Percentiles rank a stretch among this genome's conserved stretches.
Evolutionary conservation across 2,113 vertebrate species (phyloP).

Genomic region (Triplophysa dalaica): DNA sequence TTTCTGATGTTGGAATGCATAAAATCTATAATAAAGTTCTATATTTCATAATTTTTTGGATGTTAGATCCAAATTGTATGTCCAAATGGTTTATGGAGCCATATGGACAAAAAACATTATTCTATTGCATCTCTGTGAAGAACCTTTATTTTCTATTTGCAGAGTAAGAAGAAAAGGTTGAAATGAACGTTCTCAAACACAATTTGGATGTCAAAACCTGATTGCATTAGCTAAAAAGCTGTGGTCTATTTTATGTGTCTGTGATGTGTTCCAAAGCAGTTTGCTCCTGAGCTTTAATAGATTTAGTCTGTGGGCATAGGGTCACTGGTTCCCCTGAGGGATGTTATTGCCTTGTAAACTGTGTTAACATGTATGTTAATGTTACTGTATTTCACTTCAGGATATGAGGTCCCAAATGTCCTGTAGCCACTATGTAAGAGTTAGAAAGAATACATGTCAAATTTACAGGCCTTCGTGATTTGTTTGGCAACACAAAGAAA

Average conservation of each 20-base stretch:
- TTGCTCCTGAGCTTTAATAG: slow-evolving; percentile 47
- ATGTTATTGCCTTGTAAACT: slow-evolving; percentile 62
- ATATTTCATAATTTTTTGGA: too few relatives aligned
- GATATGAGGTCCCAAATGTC: slow-evolving; percentile 45
- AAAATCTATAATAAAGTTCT: too few relatives aligned
- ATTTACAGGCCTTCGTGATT: slow-evolving; percentile 18
- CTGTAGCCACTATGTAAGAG: not conserved
- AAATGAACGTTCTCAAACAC: too few relatives aligned
- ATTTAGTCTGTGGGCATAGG: slow-evolving; percentile 52
- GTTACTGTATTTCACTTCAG: slow-evolving; percentile 45
- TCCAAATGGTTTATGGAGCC: too few relatives aligned
- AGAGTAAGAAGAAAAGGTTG: too few relatives aligned
- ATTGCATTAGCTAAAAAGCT: not conserved
- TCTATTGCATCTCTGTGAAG: too few relatives aligned
- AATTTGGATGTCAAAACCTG: not conserved
- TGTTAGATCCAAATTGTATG: too few relatives aligned
- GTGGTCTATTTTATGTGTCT: slow-evolving; percentile 4
- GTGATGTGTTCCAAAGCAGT: slow-evolving; percentile 35
- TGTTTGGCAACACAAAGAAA: not conserved
- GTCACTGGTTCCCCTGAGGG: slow-evolving; percentile 53
- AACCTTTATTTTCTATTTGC: too few relatives aligned
- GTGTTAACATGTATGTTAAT: slow-evolving; percentile 58
- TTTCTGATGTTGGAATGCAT: too few relatives aligned
- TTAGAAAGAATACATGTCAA: not conserved
- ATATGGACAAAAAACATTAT: too few relatives aligned